Conservation (phyloP, 1,140 invertebrate genomes). For the Drosophila auraria region DNA sequence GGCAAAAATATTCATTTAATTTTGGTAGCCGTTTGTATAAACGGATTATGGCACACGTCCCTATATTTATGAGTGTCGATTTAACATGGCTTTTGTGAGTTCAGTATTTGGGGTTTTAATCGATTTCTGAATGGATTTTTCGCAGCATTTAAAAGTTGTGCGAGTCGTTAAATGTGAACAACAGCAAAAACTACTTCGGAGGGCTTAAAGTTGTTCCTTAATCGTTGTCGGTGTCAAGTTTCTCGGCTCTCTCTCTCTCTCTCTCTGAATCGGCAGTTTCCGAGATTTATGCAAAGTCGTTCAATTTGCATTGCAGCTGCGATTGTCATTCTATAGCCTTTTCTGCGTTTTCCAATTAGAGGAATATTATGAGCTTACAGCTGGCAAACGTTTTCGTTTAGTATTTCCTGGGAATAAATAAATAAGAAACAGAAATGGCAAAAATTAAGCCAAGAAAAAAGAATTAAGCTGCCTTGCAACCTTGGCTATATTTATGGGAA, state of each 20-base stretch:
- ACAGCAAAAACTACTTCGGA: neutral
- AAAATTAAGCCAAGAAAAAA: neutral
- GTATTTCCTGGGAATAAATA: neutral
- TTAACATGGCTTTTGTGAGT: no score
- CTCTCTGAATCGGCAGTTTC: constrained; percentile 13
- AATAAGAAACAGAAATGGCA: neutral
- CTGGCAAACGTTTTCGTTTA: neutral
- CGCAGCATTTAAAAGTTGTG: neutral
- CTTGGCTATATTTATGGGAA: constrained; percentile 19
- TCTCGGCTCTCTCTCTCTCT: neutral
- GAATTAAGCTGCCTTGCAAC: constrained; percentile 6
- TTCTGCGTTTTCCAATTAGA: constrained; percentile 5
- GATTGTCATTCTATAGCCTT: constrained; percentile 8
- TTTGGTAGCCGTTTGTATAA: neutral
- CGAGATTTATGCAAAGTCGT: constrained; percentile 14
- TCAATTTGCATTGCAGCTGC: constrained; percentile 5
- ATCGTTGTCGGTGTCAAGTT: constrained; percentile 14
- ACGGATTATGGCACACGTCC: constrained; percentile 3
- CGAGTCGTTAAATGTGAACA: no score
- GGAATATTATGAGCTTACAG: constrained; percentile 1
- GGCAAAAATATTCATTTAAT: constrained; percentile 10
- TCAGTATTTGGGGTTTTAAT: neutral
- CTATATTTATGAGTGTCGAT: constrained; percentile 1
- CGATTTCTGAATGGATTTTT: neutral
- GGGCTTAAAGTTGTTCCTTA: constrained; percentile 11